phyloP scores from a whole-genome alignment of 1,140 invertebrate species.

The Cheumatopsyche charites region DNA sequence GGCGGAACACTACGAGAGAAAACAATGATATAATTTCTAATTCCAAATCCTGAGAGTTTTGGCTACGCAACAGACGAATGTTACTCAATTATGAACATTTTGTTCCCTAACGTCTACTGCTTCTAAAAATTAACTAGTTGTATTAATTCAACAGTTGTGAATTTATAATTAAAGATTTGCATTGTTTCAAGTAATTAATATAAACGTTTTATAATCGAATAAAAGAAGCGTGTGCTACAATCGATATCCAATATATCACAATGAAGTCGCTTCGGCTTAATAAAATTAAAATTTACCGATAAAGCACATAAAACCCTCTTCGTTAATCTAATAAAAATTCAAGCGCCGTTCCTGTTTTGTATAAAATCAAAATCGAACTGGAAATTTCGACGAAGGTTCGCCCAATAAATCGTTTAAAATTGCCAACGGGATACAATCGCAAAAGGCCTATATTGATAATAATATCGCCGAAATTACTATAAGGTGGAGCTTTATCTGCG shows the following conservation, averaged over 20 bases:
- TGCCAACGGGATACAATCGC: conserved; percentile 11
- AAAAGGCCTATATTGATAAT: conserved; percentile 16
- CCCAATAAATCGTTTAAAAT: conserved; percentile 24
- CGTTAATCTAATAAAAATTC: too few relatives aligned
- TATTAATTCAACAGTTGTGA: too few relatives aligned
- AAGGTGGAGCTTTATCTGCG: neutral
- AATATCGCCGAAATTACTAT: conserved; percentile 13
- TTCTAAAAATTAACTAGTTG: too few relatives aligned
- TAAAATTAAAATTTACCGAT: too few relatives aligned
- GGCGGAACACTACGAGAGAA: conserved; percentile 23
- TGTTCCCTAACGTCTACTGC: neutral
- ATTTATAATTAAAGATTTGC: too few relatives aligned
- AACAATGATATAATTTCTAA: conserved; percentile 36
- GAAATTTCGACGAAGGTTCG: neutral
- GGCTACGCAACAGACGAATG: neutral
- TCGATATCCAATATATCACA: too few relatives aligned
- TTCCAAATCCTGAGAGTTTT: conserved; percentile 17
- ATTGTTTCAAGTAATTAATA: too few relatives aligned
- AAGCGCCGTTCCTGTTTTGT: too few relatives aligned
- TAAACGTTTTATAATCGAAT: too few relatives aligned
- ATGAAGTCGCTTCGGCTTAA: too few relatives aligned
- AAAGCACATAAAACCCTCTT: too few relatives aligned
- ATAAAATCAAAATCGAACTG: neutral
- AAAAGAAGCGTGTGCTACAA: too few relatives aligned
- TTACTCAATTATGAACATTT: neutral